phyloP scores from a whole-genome alignment of 2,888 invertebrate genomes.

The Fragum whitleyi region DNA sequence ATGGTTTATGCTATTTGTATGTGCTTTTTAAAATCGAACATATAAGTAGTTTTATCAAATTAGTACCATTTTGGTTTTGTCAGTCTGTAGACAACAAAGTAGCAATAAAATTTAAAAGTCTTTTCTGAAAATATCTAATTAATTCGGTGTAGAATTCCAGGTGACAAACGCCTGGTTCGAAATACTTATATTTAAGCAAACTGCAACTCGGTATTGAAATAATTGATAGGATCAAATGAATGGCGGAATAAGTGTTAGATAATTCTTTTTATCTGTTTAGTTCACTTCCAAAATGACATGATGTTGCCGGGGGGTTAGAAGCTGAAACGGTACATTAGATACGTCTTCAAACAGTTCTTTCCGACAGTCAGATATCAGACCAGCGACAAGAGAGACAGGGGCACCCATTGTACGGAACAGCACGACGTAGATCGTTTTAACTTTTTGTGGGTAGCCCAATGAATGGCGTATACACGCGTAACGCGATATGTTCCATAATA shows the following conservation, averaged over 20 bases:
- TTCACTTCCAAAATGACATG: conserved; percentile 8
- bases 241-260: not conserved
- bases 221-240: not conserved
- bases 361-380: conserved; percentile 2
- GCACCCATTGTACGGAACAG: conserved; percentile 26
- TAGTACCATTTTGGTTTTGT: no score
- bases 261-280: not conserved
- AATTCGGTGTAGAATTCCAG: no score
- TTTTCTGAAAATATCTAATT: no score
- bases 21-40: no score
- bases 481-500: conserved; percentile 16
- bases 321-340: conserved; percentile 26
- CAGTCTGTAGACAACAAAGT: no score
- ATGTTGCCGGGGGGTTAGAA: conserved; percentile 15
- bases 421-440: conserved; percentile 30
- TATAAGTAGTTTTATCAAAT: no score
- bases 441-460: not conserved
- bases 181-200: no score
- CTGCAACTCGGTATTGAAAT: no score
- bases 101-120: no score
- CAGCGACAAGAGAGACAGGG: conserved; percentile 15
- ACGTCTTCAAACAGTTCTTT: conserved; percentile 36
- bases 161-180: no score
- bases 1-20: no score
- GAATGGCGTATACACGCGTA: conserved; percentile 14